Evolutionary conservation across 2,888 invertebrate genomes (phyloP).

Genomic region (Leptopilina myrica): DNA sequence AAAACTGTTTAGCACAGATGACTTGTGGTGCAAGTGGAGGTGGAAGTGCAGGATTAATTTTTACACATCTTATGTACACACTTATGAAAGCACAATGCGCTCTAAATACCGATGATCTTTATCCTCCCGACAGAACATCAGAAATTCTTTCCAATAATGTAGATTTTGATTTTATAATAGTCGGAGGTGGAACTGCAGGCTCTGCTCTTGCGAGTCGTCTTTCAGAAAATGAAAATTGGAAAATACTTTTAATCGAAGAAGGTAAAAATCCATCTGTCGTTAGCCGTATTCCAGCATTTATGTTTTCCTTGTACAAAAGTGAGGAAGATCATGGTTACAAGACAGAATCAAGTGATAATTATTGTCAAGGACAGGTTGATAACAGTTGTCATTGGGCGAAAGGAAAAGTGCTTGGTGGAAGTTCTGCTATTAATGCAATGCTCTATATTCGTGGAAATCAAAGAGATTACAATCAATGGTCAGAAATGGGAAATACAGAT

Average conservation of each 20-base stretch:
- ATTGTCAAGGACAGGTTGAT: slow-evolving; percentile 71
- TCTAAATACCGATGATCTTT: slow-evolving; percentile 78
- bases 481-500: slow-evolving; percentile 79
- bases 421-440: slow-evolving; percentile 82
- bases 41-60: slow-evolving; percentile 77
- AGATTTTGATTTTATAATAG: slow-evolving; percentile 70
- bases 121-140: slow-evolving; percentile 79
- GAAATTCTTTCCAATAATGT: slow-evolving; percentile 69
- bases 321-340: slow-evolving; percentile 77
- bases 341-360: slow-evolving; percentile 75
- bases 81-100: slow-evolving; percentile 81
- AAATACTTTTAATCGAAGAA: slow-evolving; percentile 78
- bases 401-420: slow-evolving; percentile 83
- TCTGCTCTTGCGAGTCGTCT: slow-evolving; percentile 78
- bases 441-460: slow-evolving; percentile 82
- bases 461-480: slow-evolving; percentile 83
- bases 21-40: slow-evolving; percentile 56
- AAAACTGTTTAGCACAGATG: slow-evolving; percentile 57
- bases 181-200: slow-evolving; percentile 78
- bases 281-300: slow-evolving; percentile 76
- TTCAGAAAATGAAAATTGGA: slow-evolving; percentile 76
- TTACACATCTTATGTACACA: slow-evolving; percentile 80
- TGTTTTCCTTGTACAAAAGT: slow-evolving; percentile 66
- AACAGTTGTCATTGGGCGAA: slow-evolving; percentile 78
- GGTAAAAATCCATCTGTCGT: slow-evolving; percentile 77